Conservation (phyloP, 2,113 vertebrate species). For the Herpetotheres cachinnans region DNA sequence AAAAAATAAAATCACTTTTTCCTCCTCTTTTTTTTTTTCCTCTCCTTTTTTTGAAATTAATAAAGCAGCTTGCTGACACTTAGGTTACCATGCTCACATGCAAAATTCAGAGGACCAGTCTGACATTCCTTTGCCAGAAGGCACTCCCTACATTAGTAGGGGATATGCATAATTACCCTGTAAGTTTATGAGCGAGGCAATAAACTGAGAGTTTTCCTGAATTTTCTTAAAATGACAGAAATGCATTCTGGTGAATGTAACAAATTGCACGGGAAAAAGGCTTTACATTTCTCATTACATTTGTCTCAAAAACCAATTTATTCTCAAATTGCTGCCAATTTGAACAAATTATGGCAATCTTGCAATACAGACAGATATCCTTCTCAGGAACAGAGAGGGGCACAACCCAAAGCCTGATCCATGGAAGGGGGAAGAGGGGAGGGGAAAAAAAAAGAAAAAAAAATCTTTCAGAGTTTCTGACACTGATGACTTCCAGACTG, state of each 20-base stretch:
- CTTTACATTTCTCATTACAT: not conserved
- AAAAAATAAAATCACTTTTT: not conserved
- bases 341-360: not conserved
- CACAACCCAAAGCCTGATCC: not conserved
- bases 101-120: not conserved
- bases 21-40: rapidly evolving
- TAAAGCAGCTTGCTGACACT: not conserved
- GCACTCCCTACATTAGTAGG: not conserved
- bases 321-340: not conserved
- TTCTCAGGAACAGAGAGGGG: not conserved
- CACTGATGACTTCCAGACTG: not conserved
- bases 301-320: not conserved
- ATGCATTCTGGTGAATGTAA: not conserved
- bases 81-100: not conserved
- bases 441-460: not conserved
- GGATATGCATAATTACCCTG: not conserved
- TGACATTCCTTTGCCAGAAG: not conserved
- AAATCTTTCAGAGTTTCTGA: not conserved
- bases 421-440: not conserved
- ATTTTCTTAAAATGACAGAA: not conserved
- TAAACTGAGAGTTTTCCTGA: not conserved
- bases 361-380: not conserved
- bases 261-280: not conserved
- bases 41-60: not conserved
- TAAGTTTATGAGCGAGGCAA: not conserved